Evolutionary conservation across 2,797 vertebrate species (phyloP).

Genomic region (Sebastiscus tertius): DNA sequence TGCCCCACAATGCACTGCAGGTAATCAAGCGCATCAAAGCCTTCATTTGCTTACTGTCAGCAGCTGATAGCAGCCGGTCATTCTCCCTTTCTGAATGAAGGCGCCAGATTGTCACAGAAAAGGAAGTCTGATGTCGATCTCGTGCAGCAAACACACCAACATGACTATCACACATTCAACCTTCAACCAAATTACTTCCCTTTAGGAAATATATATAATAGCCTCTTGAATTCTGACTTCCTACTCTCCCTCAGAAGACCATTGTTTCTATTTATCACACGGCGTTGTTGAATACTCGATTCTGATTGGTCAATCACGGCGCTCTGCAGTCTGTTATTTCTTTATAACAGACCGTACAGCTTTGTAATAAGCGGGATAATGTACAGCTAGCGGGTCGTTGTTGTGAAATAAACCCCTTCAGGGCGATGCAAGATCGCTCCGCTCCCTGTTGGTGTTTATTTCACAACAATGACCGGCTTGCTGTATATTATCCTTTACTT

Average conservation of each 20-base stretch:
- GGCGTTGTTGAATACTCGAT: too few species aligned
- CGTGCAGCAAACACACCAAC: conserved; percentile 44
- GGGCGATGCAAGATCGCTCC: too few species aligned
- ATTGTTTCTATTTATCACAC: neutral
- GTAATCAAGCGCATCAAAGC: conserved; percentile 24
- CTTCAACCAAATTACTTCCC: conserved; percentile 9
- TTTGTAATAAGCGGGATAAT: too few species aligned
- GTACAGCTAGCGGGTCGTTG: too few species aligned
- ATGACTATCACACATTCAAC: neutral
- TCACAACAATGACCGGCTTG: too few species aligned
- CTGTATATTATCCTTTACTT: too few species aligned
- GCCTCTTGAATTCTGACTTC: neutral
- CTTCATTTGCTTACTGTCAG: conserved; percentile 50
- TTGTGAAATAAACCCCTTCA: too few species aligned
- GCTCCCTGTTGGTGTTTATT: too few species aligned
- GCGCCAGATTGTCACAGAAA: conserved; percentile 43
- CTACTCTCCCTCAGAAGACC: neutral
- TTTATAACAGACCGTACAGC: too few species aligned
- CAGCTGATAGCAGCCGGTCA: conserved; percentile 22
- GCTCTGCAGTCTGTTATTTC: too few species aligned
- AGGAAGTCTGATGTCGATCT: conserved; percentile 72
- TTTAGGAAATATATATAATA: neutral
- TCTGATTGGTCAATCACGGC: too few species aligned
- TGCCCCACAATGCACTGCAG: neutral
- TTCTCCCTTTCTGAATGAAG: conserved; percentile 59